phyloP scores from a whole-genome alignment of 2,888 invertebrate species.

The Myathropa florea region DNA sequence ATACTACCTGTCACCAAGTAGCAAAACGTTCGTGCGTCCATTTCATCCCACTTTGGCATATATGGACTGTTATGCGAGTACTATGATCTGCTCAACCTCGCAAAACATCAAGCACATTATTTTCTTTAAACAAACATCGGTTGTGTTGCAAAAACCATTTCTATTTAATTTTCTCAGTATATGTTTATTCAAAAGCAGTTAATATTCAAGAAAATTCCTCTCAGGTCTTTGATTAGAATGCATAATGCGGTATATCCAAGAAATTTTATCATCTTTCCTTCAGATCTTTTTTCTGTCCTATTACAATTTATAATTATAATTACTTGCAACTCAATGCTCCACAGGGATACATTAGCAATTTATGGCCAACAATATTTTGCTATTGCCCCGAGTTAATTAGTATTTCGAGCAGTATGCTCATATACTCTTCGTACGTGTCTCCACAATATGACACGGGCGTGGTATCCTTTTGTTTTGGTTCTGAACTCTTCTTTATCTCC shows the following conservation, averaged over 20 bases:
- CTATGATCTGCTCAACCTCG: no score
- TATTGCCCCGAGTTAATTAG: constrained; percentile 25
- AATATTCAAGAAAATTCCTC: no score
- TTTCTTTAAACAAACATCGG: no score
- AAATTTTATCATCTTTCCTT: neutral
- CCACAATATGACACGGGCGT: neutral
- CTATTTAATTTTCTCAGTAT: neutral
- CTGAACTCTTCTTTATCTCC: neutral
- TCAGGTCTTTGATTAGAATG: neutral
- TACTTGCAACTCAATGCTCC: constrained; percentile 13
- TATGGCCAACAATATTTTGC: constrained; percentile 9
- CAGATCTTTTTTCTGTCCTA: neutral
- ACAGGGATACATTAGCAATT: constrained; percentile 1
- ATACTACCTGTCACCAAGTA: no score
- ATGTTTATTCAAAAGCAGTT: neutral
- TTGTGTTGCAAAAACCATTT: no score
- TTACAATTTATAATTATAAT: constrained; percentile 19
- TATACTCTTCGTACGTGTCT: constrained; percentile 8
- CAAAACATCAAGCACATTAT: no score
- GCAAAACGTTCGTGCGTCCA: no score
- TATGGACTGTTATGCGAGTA: no score
- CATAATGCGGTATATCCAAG: neutral
- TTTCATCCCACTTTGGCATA: no score
- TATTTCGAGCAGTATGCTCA: constrained; percentile 7
- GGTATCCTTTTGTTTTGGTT: neutral